Percentiles rank a stretch among this genome's conserved stretches.
Conservation (phyloP, 2,888 invertebrate genomes). For the Drosophila lacicola region DNA sequence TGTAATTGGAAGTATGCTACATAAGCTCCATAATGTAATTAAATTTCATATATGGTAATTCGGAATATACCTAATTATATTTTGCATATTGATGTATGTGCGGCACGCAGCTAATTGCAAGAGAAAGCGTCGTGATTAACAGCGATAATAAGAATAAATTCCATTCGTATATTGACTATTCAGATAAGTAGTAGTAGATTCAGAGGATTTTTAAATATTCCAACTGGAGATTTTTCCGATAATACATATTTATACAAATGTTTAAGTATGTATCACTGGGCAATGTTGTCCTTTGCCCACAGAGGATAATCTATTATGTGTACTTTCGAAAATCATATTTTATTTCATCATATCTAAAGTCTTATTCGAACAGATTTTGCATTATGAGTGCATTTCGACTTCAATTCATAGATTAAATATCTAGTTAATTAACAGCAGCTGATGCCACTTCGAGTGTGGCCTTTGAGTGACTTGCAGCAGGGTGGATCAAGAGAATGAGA, state of each 20-base stretch:
- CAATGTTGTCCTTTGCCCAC: not conserved
- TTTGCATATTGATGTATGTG: no score
- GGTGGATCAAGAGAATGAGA: constrained; percentile 1
- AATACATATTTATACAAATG: no score
- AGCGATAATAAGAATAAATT: no score
- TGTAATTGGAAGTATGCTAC: not conserved
- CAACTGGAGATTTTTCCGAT: no score
- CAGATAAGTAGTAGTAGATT: no score
- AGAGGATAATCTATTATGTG: not conserved
- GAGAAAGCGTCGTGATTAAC: no score
- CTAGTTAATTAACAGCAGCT: constrained; percentile 47
- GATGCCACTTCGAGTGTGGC: constrained; percentile 16
- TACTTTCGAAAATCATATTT: not conserved
- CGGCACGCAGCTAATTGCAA: no score
- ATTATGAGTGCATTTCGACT: not conserved
- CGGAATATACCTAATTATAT: no score
- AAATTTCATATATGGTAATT: no score
- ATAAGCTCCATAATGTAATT: not conserved
- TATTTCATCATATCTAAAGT: not conserved
- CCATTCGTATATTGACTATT: no score
- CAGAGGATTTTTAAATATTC: no score
- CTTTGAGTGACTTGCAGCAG: not conserved
- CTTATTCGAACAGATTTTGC: not conserved
- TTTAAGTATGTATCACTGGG: no score
- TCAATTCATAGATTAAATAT: not conserved